Evolutionary conservation across 1,140 invertebrate species (phyloP).

Genomic region (Drosophila erecta): DNA sequence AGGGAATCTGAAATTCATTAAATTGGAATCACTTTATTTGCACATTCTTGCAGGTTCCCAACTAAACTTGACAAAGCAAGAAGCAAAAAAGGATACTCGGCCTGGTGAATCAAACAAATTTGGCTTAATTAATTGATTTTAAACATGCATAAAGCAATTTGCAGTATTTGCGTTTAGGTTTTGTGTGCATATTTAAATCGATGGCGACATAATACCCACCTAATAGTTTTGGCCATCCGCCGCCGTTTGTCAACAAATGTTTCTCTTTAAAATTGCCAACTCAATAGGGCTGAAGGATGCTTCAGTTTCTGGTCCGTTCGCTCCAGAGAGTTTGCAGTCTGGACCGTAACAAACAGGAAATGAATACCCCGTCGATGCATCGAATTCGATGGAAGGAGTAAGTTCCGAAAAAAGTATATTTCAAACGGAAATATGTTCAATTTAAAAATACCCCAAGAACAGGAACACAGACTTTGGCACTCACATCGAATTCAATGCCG

Average conservation of each 20-base stretch:
- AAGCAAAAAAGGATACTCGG: constrained; percentile 31
- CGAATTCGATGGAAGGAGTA: not conserved
- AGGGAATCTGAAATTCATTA: constrained; percentile 50
- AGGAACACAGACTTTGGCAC: constrained; percentile 30
- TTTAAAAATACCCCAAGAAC: constrained; percentile 67
- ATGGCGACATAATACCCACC: constrained; percentile 8
- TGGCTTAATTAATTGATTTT: constrained; percentile 67
- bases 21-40: constrained; percentile 43
- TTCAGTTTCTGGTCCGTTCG: constrained; percentile 31
- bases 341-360: constrained; percentile 65
- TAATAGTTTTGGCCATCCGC: constrained; percentile 12
- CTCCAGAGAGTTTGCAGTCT: constrained; percentile 31
- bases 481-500: constrained; percentile 35
- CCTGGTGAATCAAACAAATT: constrained; percentile 39
- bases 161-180: constrained; percentile 43
- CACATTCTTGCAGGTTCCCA: constrained; percentile 13
- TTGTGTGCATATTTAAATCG: constrained; percentile 36
- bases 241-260: constrained; percentile 21
- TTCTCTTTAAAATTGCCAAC: constrained; percentile 32
- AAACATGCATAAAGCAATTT: constrained; percentile 63
- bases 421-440: constrained; percentile 74
- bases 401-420: constrained; percentile 28
- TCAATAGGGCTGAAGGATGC: constrained; percentile 22
- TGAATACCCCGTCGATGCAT: constrained; percentile 55
- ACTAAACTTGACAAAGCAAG: constrained; percentile 8